Conservation (phyloP, 2,113 vertebrate species). For the Platichthys stellatus region DNA sequence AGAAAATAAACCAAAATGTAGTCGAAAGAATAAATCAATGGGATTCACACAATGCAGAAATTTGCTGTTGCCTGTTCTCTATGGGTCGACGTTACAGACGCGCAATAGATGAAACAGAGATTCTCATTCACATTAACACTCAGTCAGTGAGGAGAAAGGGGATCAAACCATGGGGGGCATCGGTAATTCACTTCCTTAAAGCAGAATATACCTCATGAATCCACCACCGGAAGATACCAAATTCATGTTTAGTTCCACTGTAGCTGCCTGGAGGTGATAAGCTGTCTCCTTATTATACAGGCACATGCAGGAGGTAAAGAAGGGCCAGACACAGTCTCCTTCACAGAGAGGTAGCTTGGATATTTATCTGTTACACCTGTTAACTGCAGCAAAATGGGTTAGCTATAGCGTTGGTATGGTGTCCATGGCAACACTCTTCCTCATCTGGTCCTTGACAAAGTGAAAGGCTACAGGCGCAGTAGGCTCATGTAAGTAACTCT, state of each 20-base stretch:
- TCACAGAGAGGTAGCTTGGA: background rate
- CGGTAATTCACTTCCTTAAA: constrained; percentile 26
- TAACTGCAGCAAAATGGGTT: too few relatives aligned
- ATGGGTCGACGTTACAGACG: background rate
- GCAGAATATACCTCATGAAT: constrained; percentile 11
- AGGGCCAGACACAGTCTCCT: constrained; percentile 1
- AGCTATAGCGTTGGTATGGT: background rate
- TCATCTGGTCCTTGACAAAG: background rate
- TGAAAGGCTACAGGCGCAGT: background rate
- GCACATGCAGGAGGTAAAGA: background rate
- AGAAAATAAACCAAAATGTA: background rate
- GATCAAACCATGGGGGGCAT: constrained; percentile 23
- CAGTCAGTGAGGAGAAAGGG: constrained; percentile 21
- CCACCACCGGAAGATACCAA: constrained; percentile 19
- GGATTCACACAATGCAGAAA: background rate
- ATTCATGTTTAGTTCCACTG: constrained; percentile 41
- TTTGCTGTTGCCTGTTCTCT: constrained; percentile 2
- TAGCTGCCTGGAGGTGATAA: constrained; percentile 43
- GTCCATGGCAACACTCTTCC: constrained; percentile 15
- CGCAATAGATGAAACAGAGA: background rate
- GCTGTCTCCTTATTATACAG: constrained; percentile 11
- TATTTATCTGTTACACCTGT: background rate
- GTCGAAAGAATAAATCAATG: constrained; percentile 22
- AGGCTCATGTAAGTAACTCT: background rate
- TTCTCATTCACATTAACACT: constrained; percentile 8